These are phyloP conservation scores for Heteropelma amictum DNA, from an alignment of 2,888 invertebrate species.

Conservation along the genomic window DNA sequence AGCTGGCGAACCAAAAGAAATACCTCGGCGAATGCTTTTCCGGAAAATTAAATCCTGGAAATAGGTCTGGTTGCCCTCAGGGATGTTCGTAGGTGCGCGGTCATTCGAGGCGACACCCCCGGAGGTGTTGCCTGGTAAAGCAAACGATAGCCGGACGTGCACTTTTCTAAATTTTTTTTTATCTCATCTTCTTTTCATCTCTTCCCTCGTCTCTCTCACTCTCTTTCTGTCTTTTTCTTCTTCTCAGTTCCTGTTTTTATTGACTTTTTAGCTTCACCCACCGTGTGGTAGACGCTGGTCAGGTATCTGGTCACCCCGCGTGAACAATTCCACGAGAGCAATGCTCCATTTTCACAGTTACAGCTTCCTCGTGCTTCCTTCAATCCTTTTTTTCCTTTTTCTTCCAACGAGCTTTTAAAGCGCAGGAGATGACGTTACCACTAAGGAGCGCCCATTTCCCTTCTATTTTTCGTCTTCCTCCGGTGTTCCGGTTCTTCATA, in stretches of 20 bases:
- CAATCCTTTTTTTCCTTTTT: no score
- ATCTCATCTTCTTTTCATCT: background rate
- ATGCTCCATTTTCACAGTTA: no score
- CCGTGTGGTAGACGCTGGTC: no score
- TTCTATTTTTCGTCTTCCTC: no score
- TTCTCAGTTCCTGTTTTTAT: background rate
- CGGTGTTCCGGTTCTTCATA: no score
- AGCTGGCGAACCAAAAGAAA: slow-evolving; percentile 17
- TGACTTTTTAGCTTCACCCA: background rate
- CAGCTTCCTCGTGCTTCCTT: no score
- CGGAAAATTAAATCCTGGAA: slow-evolving; percentile 50
- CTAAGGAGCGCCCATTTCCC: no score
- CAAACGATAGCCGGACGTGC: slow-evolving; percentile 28
- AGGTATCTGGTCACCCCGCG: no score
- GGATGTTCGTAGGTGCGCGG: slow-evolving; percentile 15
- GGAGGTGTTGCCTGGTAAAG: slow-evolving; percentile 1
- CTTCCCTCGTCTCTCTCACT: background rate
- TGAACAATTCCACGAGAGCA: no score
- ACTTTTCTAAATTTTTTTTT: slow-evolving; percentile 2
- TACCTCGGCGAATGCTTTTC: slow-evolving; percentile 44
- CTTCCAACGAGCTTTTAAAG: no score
- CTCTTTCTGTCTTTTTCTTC: background rate
- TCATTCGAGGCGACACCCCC: slow-evolving; percentile 23
- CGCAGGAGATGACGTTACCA: no score
- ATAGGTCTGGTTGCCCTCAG: slow-evolving; percentile 21